Evolutionary conservation across 2,888 invertebrate species (phyloP).

Genomic region (Lithophane ornitopus): DNA sequence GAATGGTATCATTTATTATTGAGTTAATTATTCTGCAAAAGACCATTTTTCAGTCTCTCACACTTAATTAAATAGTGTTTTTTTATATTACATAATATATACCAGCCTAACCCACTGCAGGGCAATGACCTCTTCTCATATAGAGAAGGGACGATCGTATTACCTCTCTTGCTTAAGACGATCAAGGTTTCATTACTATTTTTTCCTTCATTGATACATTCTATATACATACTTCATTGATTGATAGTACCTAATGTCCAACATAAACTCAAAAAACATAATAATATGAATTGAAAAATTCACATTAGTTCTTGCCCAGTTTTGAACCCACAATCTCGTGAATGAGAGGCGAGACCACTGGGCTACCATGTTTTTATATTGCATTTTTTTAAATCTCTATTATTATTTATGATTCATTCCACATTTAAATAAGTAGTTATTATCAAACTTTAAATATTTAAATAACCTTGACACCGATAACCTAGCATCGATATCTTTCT

Average conservation of each 20-base stretch:
- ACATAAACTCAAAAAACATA: not conserved
- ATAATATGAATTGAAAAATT: not conserved
- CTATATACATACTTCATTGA: too few species aligned
- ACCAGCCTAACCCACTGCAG: too few species aligned
- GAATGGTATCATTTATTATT: not conserved
- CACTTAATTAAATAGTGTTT: not conserved
- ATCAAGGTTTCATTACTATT: not conserved
- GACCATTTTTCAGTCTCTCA: not conserved
- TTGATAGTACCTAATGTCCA: too few species aligned
- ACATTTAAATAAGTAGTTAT: not conserved
- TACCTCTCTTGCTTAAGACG: too few species aligned
- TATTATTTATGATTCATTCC: too few species aligned
- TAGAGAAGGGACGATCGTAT: too few species aligned
- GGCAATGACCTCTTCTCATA: not conserved
- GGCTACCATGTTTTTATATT: not conserved
- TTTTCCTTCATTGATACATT: not conserved
- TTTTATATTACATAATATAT: not conserved
- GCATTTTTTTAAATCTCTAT: not conserved
- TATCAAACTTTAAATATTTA: constrained; percentile 8
- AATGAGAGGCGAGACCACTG: not conserved
- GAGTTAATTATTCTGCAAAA: not conserved
- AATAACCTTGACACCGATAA: constrained; percentile 59
- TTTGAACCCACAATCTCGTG: not conserved
- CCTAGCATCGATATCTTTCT: constrained; percentile 45
- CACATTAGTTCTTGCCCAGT: not conserved